Base-by-base conservation (phyloP, 2,113 vertebrate genomes). In the Rhinolophus ferrumequinum region DNA sequence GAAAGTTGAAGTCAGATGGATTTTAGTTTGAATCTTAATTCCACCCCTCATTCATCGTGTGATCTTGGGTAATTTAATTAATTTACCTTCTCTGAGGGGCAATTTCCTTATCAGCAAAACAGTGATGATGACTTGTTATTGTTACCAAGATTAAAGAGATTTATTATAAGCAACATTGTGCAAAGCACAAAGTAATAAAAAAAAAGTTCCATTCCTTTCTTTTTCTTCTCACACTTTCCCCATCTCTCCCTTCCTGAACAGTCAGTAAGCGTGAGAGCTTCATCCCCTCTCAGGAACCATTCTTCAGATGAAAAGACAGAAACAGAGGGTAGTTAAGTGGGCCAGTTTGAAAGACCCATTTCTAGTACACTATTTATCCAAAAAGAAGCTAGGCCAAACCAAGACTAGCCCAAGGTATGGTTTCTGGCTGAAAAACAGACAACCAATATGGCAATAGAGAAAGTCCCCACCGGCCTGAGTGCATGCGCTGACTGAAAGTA, bases 341-440 rank as follows among this genome's bases (percentile, higher is more conserved):
- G 4, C 90, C 8, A 10, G 44, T 54, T 77, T 64, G 69, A 86
- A 95, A 95, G 44, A 50, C 12, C 26, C 35, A 47, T 92, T 92
- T 88, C 88, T 95, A 94, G 38, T 33, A 88, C 72, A 67, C 19
- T 75, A 47, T 88, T 88, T 79, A 87, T 58, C 11, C 54, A 84
- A 50, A 47, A 22, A 52, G 80, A 87, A 47, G 94, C 44, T 56
- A 87, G 60, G 81, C 47, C 88, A 79, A 92, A 87, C 30, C 33
- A 58, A 84, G 50, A 50, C 72, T 83, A 22, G 56, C 41, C 50
- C 16, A 80, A 41, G 7, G 50, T 62, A 38, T 81, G 33, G 33
- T 44, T 75, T 84, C 41, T 92, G 58, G 28, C 33, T 82, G 8
- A 85, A 94, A 66, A 54, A 52, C 13, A 85, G 50, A 80, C 19